phyloP scores from a whole-genome alignment of 2,888 invertebrate genomes.

The Thecophora atra region DNA sequence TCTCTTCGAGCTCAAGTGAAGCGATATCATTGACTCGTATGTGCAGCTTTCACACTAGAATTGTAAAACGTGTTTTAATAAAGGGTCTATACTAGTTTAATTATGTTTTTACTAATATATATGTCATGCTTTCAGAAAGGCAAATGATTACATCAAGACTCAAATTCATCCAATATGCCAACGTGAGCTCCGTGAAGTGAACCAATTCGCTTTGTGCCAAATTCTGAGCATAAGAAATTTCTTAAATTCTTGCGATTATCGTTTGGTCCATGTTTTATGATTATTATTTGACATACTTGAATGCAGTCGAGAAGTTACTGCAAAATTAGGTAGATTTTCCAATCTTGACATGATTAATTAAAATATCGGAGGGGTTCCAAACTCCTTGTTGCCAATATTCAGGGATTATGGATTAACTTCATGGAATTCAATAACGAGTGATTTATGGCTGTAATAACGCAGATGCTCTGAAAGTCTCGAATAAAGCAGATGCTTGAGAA shows the following conservation, averaged over 20 bases:
- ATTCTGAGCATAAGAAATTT: too few relatives aligned
- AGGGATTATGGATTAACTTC: conserved; percentile 2
- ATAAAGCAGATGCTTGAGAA: not conserved
- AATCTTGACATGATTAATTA: not conserved
- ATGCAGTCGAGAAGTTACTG: not conserved
- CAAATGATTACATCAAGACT: too few relatives aligned
- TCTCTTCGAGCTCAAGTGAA: too few relatives aligned
- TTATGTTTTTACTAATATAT: too few relatives aligned
- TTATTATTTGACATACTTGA: not conserved
- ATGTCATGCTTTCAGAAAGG: too few relatives aligned
- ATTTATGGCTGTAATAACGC: not conserved
- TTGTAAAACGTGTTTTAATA: too few relatives aligned
- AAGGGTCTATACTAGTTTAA: too few relatives aligned
- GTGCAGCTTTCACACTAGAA: too few relatives aligned
- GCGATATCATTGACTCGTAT: too few relatives aligned
- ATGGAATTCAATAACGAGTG: not conserved
- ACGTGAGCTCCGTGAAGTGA: too few relatives aligned
- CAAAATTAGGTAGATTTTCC: not conserved
- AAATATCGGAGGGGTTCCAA: not conserved
- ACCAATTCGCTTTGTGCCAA: too few relatives aligned
- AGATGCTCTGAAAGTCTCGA: not conserved
- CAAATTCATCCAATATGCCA: too few relatives aligned
- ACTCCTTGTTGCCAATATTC: not conserved
- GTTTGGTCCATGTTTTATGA: not conserved
- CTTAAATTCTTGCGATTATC: not conserved